Evolutionary conservation across 2,888 invertebrate genomes (phyloP).

Genomic region (Luperina nickerlii): DNA sequence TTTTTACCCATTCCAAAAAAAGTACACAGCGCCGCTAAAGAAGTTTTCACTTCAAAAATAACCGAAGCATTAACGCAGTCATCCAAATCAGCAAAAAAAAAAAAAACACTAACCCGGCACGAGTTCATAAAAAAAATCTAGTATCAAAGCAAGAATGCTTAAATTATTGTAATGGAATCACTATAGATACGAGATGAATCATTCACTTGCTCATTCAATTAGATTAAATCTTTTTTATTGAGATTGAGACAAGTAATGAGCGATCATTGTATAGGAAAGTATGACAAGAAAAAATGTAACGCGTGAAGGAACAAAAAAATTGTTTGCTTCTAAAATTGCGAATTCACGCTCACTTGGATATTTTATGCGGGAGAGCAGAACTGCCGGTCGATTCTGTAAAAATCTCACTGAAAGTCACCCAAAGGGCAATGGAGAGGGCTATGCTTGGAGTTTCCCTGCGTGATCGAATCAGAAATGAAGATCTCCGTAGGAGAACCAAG

Average conservation of each 20-base stretch:
- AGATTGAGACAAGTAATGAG: conserved; percentile 43
- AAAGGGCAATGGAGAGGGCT: too few species aligned
- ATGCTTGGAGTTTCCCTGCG: too few species aligned
- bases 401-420: too few species aligned
- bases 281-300: conserved; percentile 28
- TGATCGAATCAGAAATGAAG: too few species aligned
- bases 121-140: conserved; percentile 16
- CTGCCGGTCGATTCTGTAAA: too few species aligned
- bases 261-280: conserved; percentile 45
- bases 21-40: too few species aligned
- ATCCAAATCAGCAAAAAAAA: not conserved
- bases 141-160: conserved; percentile 27
- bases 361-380: not conserved
- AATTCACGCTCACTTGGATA: conserved; percentile 19
- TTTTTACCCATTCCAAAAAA: too few species aligned
- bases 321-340: conserved; percentile 50
- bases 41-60: too few species aligned
- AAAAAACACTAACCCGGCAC: not conserved
- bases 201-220: conserved; percentile 71
- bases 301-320: conserved; percentile 23
- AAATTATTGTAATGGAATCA: conserved; percentile 51
- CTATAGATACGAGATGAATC: conserved; percentile 66
- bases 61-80: conserved; percentile 3
- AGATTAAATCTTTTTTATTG: conserved; percentile 69
- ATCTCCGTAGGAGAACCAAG: too few species aligned